Conservation (phyloP, 2,113 vertebrate species). For the Aldabrachelys gigantea region DNA sequence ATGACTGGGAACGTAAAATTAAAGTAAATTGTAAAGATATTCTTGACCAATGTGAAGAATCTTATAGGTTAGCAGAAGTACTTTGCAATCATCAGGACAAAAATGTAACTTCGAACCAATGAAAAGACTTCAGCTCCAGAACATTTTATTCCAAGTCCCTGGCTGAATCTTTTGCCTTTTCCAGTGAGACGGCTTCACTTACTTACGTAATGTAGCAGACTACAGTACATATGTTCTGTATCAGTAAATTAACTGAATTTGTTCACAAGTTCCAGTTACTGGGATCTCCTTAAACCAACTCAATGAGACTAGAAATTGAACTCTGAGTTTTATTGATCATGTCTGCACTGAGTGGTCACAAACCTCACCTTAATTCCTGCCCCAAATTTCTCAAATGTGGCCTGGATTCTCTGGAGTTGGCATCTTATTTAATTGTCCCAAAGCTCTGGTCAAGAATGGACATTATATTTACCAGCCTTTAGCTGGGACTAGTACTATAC, state of each 20-base stretch:
- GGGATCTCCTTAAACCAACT: neutral
- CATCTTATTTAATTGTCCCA: neutral
- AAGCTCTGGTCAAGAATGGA: rapidly evolving
- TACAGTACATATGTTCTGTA: neutral
- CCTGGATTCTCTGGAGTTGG: neutral
- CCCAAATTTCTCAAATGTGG: neutral
- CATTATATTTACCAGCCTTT: neutral
- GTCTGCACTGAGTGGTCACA: neutral
- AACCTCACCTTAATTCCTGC: neutral
- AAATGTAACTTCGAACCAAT: neutral
- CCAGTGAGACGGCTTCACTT: constrained; percentile 43
- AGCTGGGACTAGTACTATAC: neutral
- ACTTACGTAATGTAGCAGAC: neutral
- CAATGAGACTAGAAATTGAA: neutral
- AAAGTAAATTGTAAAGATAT: constrained; percentile 1
- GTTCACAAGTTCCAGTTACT: neutral
- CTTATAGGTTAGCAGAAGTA: constrained; percentile 7
- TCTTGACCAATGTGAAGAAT: constrained; percentile 5
- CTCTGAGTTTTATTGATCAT: neutral
- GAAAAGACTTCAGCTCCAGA: constrained; percentile 33
- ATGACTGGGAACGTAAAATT: constrained; percentile 34
- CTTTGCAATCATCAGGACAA: neutral
- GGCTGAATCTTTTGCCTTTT: neutral
- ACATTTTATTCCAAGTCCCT: constrained; percentile 12
- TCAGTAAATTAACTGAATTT: neutral